Evolutionary conservation across 1,140 invertebrate genomes (phyloP).

Genomic region (Fragariocoptes setiger): DNA sequence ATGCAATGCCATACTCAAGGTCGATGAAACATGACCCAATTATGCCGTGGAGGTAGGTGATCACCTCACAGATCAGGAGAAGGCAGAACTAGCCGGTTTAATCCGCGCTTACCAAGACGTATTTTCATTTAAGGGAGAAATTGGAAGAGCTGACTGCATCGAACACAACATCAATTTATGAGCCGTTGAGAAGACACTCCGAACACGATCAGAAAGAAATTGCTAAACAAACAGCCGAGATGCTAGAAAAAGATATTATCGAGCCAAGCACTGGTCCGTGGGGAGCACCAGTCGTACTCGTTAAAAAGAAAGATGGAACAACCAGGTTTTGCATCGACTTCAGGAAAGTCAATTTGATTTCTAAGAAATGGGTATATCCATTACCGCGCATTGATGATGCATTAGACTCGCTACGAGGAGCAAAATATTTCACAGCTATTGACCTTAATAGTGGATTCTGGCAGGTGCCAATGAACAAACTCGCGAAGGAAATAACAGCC

Average conservation of each 20-base stretch:
- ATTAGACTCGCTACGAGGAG: slow-evolving; percentile 15
- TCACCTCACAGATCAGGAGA: too few relatives aligned
- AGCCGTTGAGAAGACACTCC: too few relatives aligned
- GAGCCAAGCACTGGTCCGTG: not conserved
- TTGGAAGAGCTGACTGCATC: too few relatives aligned
- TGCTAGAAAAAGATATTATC: not conserved
- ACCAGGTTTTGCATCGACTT: slow-evolving; percentile 6
- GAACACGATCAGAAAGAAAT: too few relatives aligned
- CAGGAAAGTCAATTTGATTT: slow-evolving; percentile 7
- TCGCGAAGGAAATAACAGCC: not conserved
- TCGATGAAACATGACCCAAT: too few relatives aligned
- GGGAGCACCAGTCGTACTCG: not conserved
- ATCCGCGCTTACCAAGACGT: too few relatives aligned
- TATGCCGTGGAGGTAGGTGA: too few relatives aligned
- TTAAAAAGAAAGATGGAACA: slow-evolving; percentile 3
- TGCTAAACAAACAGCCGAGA: not conserved
- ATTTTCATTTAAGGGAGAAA: too few relatives aligned
- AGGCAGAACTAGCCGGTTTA: too few relatives aligned
- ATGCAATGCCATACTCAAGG: too few relatives aligned
- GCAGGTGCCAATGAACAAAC: slow-evolving; percentile 16
- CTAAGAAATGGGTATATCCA: slow-evolving; percentile 5
- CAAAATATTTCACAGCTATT: slow-evolving; percentile 17
- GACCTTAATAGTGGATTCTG: slow-evolving; percentile 20
- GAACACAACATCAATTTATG: too few relatives aligned
- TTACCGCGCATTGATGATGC: slow-evolving; percentile 20